Evolutionary conservation across 2,888 invertebrate species (phyloP), one percentile per base, ranked within the genome.

Genomic region (Teinopalpus imperialis): DNA sequence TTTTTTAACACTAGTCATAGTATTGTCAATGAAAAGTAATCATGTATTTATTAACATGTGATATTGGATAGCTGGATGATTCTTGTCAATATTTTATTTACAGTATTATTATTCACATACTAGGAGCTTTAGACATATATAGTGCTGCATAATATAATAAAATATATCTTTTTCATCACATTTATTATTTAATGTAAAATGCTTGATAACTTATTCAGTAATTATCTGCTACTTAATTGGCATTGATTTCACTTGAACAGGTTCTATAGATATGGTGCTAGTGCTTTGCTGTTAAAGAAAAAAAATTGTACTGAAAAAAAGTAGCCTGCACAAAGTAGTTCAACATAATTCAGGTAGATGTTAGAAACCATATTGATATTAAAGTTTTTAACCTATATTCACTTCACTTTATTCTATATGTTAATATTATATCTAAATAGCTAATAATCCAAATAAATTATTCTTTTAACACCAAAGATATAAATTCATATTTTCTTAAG

Each of bases 261-360:
- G 63, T 66, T 62, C 66, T 70, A 66, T 72, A 69, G 52, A 68
- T 74, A 70, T 70, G 81, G 81, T 81, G 80, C 81, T 82, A 82
- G 80, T 62, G 72, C 74, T 81, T 74, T 68, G 69, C 64, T 61
- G 13, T 26, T 75, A 77, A 63, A 65, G 53, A n/a, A 70, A 63
- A 71, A 63, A 64, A 72, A 74, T 71, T 74, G 57, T 74, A 78
- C 67, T 61, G 56, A 66, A 61, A 57, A 54, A 45, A 41, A 48
- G 54, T 59, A 66, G 63, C 57, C 63, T 68, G 74, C 77, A 76
- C 75, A 71, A 72, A 64, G 50, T 56, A 52, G 52, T 48, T 27
- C 20, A 14, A 26, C 16, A 23, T 34, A 34, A 30, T 36, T 41
- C 18, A 13, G 3, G 20, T 24, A 37, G 43, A 9, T 21, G 12